Base-by-base conservation (phyloP, 1,140 invertebrate species). In the Triops longicaudatus region DNA sequence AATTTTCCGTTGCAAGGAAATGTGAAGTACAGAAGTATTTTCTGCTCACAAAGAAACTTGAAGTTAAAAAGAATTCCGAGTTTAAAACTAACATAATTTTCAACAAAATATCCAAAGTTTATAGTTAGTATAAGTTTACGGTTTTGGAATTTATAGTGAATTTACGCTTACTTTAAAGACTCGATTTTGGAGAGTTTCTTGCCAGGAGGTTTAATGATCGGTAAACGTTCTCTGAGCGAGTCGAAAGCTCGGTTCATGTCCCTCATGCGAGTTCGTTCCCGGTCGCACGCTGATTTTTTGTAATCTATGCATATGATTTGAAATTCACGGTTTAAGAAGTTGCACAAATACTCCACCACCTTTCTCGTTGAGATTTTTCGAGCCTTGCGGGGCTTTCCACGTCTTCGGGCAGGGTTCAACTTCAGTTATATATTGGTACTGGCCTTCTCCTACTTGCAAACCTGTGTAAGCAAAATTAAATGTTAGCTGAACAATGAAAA, bases 231-330 rank as follows among this genome's bases (percentile, higher is more conserved):
- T 50, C 93, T 86, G 26, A 95, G 84, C 31, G 90, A 82, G 81
- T 95, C 93, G 81, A 93, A 95, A 0, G 93, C 93, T 71, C 89
- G 87, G 83, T 95, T 95, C 93, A 95, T 95, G 79, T 95, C 93
- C 1, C 91, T 85, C 93, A 95, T 95, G 43, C 93, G 84, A 0
- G 91, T 93, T 17, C 93, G 84, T 82, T 95, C 93, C 44, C 93
- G 85, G 81, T 94, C 92, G 81, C 93, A 95, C 0, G 93, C 93
- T 1, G 91, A 92, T 81, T 91, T 91, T 83, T 93, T 93, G 81
- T 92, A 93, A 84, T 92, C 91, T 92, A 85, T 37, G 26, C 77
- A 76, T 73, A 79, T 50, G 75, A 79, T 73, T 26, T 77, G 17
- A 74, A 73, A 74, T 63, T 63, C 50, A 63, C 17, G 50, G 50